Evolutionary conservation across 1,140 invertebrate species (phyloP), one percentile per base, ranked within the genome.

Genomic region (Lycorma delicatula): DNA sequence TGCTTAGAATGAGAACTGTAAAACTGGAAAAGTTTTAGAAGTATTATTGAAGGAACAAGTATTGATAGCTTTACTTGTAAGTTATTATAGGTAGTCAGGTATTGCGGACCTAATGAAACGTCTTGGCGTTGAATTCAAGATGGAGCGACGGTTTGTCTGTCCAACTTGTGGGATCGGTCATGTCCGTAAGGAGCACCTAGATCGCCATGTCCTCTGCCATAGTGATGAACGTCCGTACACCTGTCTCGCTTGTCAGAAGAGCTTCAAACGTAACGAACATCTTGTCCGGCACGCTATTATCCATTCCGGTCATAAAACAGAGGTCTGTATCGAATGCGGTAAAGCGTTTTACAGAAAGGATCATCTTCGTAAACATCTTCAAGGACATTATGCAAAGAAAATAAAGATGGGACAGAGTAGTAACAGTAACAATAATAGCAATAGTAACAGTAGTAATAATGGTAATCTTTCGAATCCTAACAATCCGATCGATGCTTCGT

Each of bases 231-330:
- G 68, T 3, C 68, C 67, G 28, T 87, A 86, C 69, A 82, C 86
- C 12, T 91, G 87, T 71, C 84, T 85, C 9, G 83, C 87, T n/a
- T 91, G 87, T 66, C 74, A 87, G 26, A 89, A 89, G 67, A 85
- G 86, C 3, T 91, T 90, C 71, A 89, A 90, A 67, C 77, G 87
- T 38, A 88, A 88, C 74, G 87, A 91, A 70, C 87, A 89, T 61
- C 75, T 91, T 2, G 87, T 86, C 0, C 70, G 89, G 60, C 87
- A 91, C 73, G 86, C 87, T 69, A 85, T 89, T 41, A 89, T 88
- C 63, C 87, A 91, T 68, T 87, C 86, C 0, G 87, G 86, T 1
- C 86, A 91, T 67, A 92, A 92, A 68, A 74, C 86, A 20, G 88
- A 91, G 63, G 77, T 89, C 7, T 91, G 89, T 69, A 82, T 84